Evolutionary conservation across 2,888 invertebrate genomes (phyloP).

Genomic region (Drosophila mayaguana): DNA sequence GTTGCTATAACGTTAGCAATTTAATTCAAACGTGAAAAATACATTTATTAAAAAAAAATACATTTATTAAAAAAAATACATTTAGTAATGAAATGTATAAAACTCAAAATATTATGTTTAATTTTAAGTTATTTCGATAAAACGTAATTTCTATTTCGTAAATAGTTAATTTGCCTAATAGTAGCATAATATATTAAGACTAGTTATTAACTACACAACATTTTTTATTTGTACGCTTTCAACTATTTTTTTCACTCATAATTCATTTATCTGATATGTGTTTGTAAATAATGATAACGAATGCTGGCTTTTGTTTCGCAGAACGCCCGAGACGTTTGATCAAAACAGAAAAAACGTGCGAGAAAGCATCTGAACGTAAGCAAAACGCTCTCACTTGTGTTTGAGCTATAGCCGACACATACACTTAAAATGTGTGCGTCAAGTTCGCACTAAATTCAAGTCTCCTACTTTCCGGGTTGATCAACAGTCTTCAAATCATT

Average conservation of each 20-base stretch:
- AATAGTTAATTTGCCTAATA: not conserved
- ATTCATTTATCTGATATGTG: not conserved
- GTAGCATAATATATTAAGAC: not conserved
- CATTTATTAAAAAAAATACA: not conserved
- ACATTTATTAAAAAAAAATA: not conserved
- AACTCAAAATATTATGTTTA: not conserved
- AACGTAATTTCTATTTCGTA: not conserved
- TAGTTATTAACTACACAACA: no score
- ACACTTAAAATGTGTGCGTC: not conserved
- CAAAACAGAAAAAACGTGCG: slow-evolving; percentile 49
- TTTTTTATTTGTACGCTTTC: no score
- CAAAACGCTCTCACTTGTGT: slow-evolving; percentile 32
- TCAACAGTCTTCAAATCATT: not conserved
- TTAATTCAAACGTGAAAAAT: not conserved
- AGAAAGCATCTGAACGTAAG: slow-evolving; percentile 41
- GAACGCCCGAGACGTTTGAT: slow-evolving; percentile 48
- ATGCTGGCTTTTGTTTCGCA: slow-evolving; percentile 1
- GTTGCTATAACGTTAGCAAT: no score
- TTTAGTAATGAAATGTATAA: not conserved
- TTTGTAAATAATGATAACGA: not conserved
- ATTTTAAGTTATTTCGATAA: not conserved
- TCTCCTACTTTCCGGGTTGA: not conserved
- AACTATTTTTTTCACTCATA: not conserved
- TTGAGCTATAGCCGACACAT: slow-evolving; percentile 17
- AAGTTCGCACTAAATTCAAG: no score